phyloP scores from a whole-genome alignment of 2,113 vertebrate species.

The Conger conger region DNA sequence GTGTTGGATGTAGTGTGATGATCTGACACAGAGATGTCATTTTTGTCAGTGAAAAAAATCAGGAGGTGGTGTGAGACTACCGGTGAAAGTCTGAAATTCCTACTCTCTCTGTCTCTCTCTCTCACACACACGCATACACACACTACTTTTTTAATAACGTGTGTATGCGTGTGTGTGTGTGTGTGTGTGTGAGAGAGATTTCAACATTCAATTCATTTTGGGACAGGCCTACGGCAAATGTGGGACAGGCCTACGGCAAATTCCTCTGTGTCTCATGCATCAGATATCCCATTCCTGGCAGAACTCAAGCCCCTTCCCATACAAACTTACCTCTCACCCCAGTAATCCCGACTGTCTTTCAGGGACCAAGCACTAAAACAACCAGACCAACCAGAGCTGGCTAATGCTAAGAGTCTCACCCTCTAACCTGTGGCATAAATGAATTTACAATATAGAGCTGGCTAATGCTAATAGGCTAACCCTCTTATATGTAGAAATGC shows the following conservation, averaged over 20 bases:
- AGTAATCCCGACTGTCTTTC: not conserved
- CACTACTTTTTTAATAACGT: not conserved
- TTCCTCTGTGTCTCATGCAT: slow-evolving; percentile 11
- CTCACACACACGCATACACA: not conserved
- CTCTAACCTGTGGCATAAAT: too few relatives aligned
- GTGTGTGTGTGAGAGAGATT: not conserved
- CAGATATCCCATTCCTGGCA: not conserved
- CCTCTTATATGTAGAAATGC: too few relatives aligned
- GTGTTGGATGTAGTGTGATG: not conserved
- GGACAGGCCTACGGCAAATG: slow-evolving; percentile 14
- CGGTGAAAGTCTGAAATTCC: not conserved
- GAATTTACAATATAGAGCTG: too few relatives aligned
- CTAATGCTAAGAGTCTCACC: too few relatives aligned
- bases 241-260: slow-evolving; percentile 24
- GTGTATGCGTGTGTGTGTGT: slow-evolving; percentile 5
- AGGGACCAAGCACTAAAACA: not conserved
- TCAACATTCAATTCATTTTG: not conserved
- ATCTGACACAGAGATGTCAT: slow-evolving; percentile 1
- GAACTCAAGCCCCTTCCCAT: not conserved
- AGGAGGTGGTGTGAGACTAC: not conserved
- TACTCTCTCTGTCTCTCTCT: not conserved
- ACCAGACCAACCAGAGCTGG: not conserved
- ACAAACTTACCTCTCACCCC: not conserved
- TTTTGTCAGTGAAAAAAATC: slow-evolving; percentile 1
- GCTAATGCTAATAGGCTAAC: too few relatives aligned